Base-by-base conservation (phyloP, 1,140 invertebrate genomes). In the Neocloeon triangulifer region DNA sequence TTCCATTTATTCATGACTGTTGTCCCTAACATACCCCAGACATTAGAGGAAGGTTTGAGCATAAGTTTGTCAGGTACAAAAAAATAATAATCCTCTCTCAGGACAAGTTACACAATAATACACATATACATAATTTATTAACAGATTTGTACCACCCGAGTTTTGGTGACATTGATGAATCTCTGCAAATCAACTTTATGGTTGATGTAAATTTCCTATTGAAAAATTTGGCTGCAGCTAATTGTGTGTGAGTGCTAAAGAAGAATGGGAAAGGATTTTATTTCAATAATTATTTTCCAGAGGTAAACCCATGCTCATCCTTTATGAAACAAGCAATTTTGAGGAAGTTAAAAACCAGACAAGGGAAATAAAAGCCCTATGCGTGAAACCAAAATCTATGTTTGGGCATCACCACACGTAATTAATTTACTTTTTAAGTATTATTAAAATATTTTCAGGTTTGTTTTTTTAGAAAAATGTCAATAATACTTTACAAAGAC, bases 401-500 rank as follows among this genome's bases (percentile, higher is more conserved):
- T 92, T 75, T 58, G 82, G 84, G 17, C 79, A 72, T 38, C 88
- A 92, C 60, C 88, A 94, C 48, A 82, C 81, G 62, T 77, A 55
- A 58, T 57, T 55, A 36, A 17, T 30, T 27, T 21, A 9, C 23
- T 2, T 12, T 25, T 5, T 25, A 18, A 15, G 17, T 16, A 5
- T 25, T 33, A 13, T 22, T 12, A 36, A 22, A n/a, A 19, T 7
- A 20, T 36, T 27, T 35, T 34, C 34, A 13, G 32, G 38, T 23
- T 28, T 31, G 27, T 48, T 32, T 42, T 54, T 55, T 21, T 47
- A 79, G 74, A 1, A 94, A 94, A 62, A 73, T 95, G 65, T 84
- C 85, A 59, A 59, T 95, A 18, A 57, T 94, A 1, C 64, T 73
- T 18, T 81, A 89, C 41, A 72, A 69, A 46, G 74, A 89, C 48